Conservation (phyloP, 2,888 invertebrate genomes). For the Oxycera nigricornis region DNA sequence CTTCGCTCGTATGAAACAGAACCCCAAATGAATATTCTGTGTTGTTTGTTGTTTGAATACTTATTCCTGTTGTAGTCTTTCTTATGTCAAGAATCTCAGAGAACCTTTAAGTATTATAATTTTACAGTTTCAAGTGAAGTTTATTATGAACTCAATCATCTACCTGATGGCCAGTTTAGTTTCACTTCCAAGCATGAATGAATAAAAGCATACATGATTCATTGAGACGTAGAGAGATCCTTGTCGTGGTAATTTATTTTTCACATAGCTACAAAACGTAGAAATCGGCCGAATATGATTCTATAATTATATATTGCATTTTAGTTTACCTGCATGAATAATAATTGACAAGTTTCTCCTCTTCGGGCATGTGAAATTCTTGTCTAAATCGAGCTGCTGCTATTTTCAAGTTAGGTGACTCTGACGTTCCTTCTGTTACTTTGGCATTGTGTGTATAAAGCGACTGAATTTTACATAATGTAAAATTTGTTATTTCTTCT, state of each 20-base stretch:
- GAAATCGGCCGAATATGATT: not conserved
- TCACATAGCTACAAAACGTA: constrained; percentile 79
- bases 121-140: not conserved
- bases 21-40: constrained; percentile 88
- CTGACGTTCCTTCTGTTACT: constrained; percentile 55
- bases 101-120: constrained; percentile 64
- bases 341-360: constrained; percentile 95
- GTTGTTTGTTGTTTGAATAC: constrained; percentile 83
- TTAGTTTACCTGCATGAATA: constrained; percentile 84
- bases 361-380: constrained; percentile 87
- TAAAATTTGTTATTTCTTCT: constrained; percentile 94
- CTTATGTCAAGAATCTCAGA: constrained; percentile 78
- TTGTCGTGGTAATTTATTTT: constrained; percentile 90
- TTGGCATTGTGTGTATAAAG: constrained; percentile 72
- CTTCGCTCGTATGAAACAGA: constrained; percentile 80
- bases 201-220: constrained; percentile 94
- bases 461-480: constrained; percentile 95
- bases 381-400: constrained; percentile 87
- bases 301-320: not conserved
- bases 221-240: constrained; percentile 98
- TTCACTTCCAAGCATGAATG: constrained; percentile 90
- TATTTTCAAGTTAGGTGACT: constrained; percentile 68
- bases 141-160: not conserved
- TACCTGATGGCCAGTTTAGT: constrained; percentile 78
- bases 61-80: constrained; percentile 85